These are phyloP conservation scores for Spongia lamella DNA, from an alignment of 37 sponge, comb jelly and placozoan species.

Conservation along the genomic window DNA sequence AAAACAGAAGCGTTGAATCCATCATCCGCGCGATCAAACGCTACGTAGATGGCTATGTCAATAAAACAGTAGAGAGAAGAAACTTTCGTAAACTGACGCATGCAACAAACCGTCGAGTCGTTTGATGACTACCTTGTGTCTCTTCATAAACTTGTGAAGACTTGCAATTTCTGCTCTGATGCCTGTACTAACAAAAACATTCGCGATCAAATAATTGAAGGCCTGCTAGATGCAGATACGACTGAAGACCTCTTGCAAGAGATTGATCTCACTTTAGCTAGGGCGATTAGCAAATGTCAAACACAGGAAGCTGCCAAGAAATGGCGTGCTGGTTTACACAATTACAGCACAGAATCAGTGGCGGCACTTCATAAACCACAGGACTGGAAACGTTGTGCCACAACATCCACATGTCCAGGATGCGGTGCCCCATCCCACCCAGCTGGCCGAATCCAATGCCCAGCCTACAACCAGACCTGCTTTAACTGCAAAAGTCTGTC, in stretches of 20 bases:
- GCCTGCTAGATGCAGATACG: neutral
- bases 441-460: slow-evolving; percentile 1
- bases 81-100: neutral
- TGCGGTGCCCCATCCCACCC: slow-evolving; percentile 1
- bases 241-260: too few relatives aligned
- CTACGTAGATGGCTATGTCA: too few relatives aligned
- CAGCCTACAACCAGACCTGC: too few relatives aligned
- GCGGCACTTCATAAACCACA: too few relatives aligned
- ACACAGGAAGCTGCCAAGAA: slow-evolving; percentile 3
- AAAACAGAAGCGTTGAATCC: too few relatives aligned
- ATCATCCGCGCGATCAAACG: too few relatives aligned
- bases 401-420: slow-evolving; percentile 1
- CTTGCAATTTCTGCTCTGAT: neutral
- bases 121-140: neutral
- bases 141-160: neutral
- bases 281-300: neutral
- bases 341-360: too few relatives aligned
- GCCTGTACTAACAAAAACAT: too few relatives aligned
- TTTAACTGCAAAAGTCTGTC: too few relatives aligned
- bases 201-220: neutral
- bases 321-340: neutral
- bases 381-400: neutral
- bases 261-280: too few relatives aligned
- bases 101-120: neutral
- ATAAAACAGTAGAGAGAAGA: neutral